A percentile compares a stretch with the other conserved stretches of the same genome.
phyloP scores from a whole-genome alignment of 2,113 vertebrate species.

The Lasiurus cinereus region DNA sequence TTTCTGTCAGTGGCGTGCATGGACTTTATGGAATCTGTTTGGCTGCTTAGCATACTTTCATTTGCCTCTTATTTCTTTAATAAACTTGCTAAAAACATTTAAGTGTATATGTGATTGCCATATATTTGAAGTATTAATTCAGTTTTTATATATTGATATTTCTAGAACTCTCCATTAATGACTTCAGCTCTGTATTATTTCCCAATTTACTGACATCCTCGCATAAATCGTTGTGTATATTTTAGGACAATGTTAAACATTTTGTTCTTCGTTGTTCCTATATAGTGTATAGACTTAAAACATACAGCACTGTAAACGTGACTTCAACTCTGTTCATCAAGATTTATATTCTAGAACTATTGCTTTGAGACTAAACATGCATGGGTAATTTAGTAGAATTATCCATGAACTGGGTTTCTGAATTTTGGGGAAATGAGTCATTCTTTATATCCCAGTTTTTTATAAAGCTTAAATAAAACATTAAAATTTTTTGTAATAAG shows the following conservation, averaged over 20 bases:
- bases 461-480: conserved; percentile 4
- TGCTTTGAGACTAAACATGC: conserved; percentile 56
- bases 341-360: conserved; percentile 31
- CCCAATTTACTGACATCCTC: not conserved
- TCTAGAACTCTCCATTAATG: conserved; percentile 46
- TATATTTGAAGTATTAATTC: conserved; percentile 62
- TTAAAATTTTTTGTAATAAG: conserved; percentile 49
- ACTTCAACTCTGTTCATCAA: conserved; percentile 14
- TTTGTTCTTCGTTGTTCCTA: conserved; percentile 48
- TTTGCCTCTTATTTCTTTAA: conserved; percentile 39
- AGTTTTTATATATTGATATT: conserved; percentile 49
- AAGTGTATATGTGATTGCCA: conserved; percentile 9
- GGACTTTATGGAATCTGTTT: not conserved
- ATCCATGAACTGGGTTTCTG: conserved; percentile 17
- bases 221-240: conserved; percentile 50
- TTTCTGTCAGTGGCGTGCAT: conserved; percentile 42
- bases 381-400: conserved; percentile 47
- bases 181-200: not conserved
- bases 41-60: conserved; percentile 18
- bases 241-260: conserved; percentile 53
- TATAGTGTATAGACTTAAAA: conserved; percentile 33
- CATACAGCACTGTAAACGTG: not conserved
- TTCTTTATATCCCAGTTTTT: conserved; percentile 47
- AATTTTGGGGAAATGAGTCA: conserved; percentile 41
- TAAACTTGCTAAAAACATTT: conserved; percentile 48